Base-by-base conservation (phyloP, 2,888 invertebrate genomes). In the Prosopocoilus inquinatus region DNA sequence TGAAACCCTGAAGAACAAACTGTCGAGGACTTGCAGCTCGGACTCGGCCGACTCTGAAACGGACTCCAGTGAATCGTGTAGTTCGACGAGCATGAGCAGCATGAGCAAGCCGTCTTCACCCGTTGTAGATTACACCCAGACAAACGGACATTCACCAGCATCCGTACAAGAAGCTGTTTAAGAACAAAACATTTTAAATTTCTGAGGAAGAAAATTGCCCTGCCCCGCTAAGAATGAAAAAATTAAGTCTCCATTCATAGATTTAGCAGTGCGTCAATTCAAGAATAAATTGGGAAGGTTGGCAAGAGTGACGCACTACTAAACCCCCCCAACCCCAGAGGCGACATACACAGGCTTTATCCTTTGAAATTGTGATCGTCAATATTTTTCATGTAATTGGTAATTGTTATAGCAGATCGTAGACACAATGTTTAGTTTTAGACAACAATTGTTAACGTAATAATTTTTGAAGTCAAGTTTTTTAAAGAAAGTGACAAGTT, bases 41-140 rank as follows among this genome's bases (percentile, higher is more conserved):
- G 74, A 74, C 60, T 75, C 75, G 8, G 76, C 75, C 60, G 86
- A 86, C 70, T 85, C 85, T 3, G 86, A 75, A 59, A 75, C 75
- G 9, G 75, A 75, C 61, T 75, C 75, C 2, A 74, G 74, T 63
- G 74, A 74, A 62, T 72, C 74, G 12, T 74, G 75, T 58, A 74
- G 74, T 64, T 62, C 65, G 48, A 65, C 55, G 33, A 56, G 55
- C 38, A 53, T 60, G 11, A 62, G 62, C 53, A 58, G 58, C 32
- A 20, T 54, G 28, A 55, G 58, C 39, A 47, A 44, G 47, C 52
- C 55, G 3, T 15, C 50, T 8, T 49, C 57, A 3, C 53, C 57
- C 2, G 28, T 44, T 45, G 53, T 65, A n/a, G 71, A 73, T 60
- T 72, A 67, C 55, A 57, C 66, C 9, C 67, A 71, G 55, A 70